These are phyloP conservation scores for Vimba vimba DNA, from an alignment of 2,113 vertebrate species.

Conservation along the genomic window DNA sequence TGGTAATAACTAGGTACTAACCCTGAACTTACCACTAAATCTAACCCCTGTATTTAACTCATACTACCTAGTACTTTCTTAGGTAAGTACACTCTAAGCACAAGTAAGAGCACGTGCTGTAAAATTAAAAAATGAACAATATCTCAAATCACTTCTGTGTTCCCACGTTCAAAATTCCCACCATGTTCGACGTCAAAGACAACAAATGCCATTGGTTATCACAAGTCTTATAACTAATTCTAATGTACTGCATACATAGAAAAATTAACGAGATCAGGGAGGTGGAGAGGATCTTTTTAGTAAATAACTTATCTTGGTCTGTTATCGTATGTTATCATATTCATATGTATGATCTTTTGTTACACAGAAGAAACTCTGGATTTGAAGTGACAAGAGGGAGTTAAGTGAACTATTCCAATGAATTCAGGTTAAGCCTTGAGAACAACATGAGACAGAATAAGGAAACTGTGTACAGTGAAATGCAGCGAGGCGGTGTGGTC, in stretches of 20 bases:
- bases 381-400: neutral
- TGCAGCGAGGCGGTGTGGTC: neutral
- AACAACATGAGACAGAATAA: constrained; percentile 33
- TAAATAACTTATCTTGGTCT: neutral
- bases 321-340: neutral
- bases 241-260: neutral
- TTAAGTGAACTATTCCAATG: neutral
- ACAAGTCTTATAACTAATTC: neutral
- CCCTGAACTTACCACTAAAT: no score
- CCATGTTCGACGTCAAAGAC: neutral
- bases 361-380: neutral
- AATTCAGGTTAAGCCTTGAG: neutral
- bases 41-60: no score
- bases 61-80: no score
- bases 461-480: neutral
- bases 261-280: neutral
- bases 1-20: no score
- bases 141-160: neutral
- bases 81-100: no score
- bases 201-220: neutral
- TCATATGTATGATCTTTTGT: neutral
- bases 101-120: no score
- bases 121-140: neutral
- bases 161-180: neutral
- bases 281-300: neutral